phyloP scores from a whole-genome alignment of 2,113 vertebrate species.

The Origma solitaria region DNA sequence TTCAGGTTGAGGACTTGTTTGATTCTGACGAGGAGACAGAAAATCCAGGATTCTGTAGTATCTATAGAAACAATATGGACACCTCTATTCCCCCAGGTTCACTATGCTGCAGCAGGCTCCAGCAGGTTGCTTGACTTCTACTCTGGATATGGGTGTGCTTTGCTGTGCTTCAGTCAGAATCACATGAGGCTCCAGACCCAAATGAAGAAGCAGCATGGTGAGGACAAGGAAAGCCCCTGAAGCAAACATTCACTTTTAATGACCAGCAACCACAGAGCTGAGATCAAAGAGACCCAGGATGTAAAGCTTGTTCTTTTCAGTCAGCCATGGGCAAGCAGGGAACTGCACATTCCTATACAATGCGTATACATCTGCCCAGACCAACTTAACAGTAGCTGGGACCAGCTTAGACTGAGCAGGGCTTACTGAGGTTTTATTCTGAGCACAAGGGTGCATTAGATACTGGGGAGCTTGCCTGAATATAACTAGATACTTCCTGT shows the following conservation, averaged over 20 bases:
- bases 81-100: not conserved
- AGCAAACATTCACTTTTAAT: not conserved
- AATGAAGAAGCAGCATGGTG: not conserved
- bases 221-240: not conserved
- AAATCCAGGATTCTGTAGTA: not conserved
- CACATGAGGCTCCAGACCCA: not conserved
- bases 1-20: not conserved
- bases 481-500: not conserved
- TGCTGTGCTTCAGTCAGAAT: not conserved
- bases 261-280: not conserved
- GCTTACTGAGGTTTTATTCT: not conserved
- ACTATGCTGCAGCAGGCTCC: not conserved
- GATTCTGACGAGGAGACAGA: not conserved
- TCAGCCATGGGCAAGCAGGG: not conserved
- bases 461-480: not conserved
- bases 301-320: not conserved
- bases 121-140: not conserved
- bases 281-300: not conserved
- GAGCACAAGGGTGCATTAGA: not conserved
- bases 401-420: not conserved
- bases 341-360: not conserved
- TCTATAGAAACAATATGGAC: not conserved
- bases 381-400: not conserved
- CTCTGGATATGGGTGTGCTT: not conserved
- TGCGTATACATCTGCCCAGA: not conserved